Evolutionary conservation across 2,113 vertebrate species (phyloP), one percentile per base, ranked within the genome.

Genomic region (Seriola rivoliana): DNA sequence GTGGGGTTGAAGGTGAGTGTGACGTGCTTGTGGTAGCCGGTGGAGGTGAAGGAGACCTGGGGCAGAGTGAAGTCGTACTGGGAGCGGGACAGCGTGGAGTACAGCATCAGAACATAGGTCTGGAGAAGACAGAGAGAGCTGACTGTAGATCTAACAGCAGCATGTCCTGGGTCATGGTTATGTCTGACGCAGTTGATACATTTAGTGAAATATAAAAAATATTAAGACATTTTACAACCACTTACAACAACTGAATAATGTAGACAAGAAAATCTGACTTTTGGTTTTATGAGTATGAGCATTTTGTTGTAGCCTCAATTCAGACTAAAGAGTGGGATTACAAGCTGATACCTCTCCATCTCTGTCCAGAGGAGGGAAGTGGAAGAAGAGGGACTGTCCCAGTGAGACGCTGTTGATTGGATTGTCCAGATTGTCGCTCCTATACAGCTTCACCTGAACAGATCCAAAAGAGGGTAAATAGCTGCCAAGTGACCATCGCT

Each of bases 321-420:
- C 0, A n/a, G 36, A 48, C 0, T 19, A 32, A 4, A 19, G 16
- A 7, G 48, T 13, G 36, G 46, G 67, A 64, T 32, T 46, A 19
- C 6, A n/a, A n/a, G 89, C 94, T 92, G 92, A 9, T 97, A 99
- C 98, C 97, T 99, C 97, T 90, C 97, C 97, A 1, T 99, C 98
- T 65, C 97, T 92, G 63, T 97, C 97, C 75, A 99, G 94, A 0
- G 98, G 97, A 4, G 97, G 96, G 79, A 99, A 99, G 86, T 99
- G 98, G 95, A 99, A 99, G 90, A 99, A 99, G 0, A 99, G 93
- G 0, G 98, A 99, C 34, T 98, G 97, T 58, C 97, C 98, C 10
- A 99, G 94, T 2, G 97, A 97, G 21, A 99, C 96, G 0, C 95
- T 99, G 92, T 99, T 97, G 88, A 99, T 96, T 1, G 98, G 98